Base-by-base conservation (phyloP, 2,888 invertebrate genomes). In the Neoascia interrupta region DNA sequence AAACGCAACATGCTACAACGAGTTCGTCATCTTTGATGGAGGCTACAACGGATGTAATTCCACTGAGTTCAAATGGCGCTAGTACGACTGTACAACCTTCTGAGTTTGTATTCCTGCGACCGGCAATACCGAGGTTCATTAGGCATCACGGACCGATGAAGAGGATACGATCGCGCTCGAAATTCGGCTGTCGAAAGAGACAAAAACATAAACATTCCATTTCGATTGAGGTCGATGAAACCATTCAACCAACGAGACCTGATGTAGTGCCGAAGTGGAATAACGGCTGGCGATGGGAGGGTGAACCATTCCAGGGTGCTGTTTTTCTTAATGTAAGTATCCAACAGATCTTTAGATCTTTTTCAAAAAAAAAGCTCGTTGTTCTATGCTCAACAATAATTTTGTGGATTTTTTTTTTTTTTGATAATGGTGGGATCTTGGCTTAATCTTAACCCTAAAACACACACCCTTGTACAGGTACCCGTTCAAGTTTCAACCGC, bases 201-300 rank as follows among this genome's bases (percentile, higher is more conserved):
- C 86, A 86, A 56, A 86, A 85, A 18, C 84, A 84, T 53, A 86
- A 86, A 56, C 86, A 87, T 64, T 85, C 84, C 76, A 86, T 87
- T 49, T 84, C 85, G 34, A 84, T 85, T 69, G 87, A 88, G 70
- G 85, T 87, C 81, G 90, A 90, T 66, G 89, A 89, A 11, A 90
- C 89, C 31, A 89, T 88, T 84, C 87, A 89, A 23, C 89, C 90
- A 72, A 85, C 85, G 26, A 86, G 89, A 70, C 88, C 85, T 56
- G 87, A 87, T 82, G 86, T 87, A n/a, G 86, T 90, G 83, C 93
- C 93, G 34, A 92, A 92, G 84, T 96, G 96, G 96, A 96, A 95
- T 86, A 97, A 97, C 86, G 97, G 97, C 21, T 97, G 97, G 97
- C 92, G 91, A 81, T 97, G 96, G 95, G 94, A 95, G 85, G 97